A percentile compares a stretch with the other conserved stretches of the same genome.
These are phyloP conservation scores for Struthio camelus DNA, from an alignment of 2,113 vertebrate species.

Conservation along the genomic window DNA sequence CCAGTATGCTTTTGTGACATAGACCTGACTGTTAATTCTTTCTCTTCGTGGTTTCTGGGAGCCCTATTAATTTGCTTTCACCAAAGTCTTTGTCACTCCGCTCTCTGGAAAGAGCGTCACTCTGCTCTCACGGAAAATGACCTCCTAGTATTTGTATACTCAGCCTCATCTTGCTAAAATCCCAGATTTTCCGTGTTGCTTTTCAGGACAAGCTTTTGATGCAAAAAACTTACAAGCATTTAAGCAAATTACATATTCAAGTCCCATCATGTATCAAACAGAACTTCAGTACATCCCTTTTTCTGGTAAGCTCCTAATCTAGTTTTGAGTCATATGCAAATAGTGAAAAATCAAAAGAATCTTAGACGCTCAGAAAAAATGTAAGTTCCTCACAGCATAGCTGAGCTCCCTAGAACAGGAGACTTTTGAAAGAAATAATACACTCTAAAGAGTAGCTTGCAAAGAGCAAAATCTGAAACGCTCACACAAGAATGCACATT, in stretches of 20 bases:
- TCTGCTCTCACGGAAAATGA: not conserved
- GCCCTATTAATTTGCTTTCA: not conserved
- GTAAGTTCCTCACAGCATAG: not conserved
- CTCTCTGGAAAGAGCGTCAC: no score
- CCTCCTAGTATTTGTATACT: not conserved
- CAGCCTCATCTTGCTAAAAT: not conserved
- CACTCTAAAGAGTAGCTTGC: not conserved
- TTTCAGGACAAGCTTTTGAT: not conserved
- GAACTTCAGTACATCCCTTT: not conserved
- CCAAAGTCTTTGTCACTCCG: not conserved
- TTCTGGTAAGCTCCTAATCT: not conserved
- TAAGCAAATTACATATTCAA: conserved; percentile 10
- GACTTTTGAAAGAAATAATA: not conserved
- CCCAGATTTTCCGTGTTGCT: not conserved
- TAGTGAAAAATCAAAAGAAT: conserved; percentile 23
- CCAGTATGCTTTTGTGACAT: not conserved
- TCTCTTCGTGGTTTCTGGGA: not conserved
- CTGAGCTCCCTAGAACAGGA: not conserved
- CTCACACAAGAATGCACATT: not conserved
- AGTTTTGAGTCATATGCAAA: conserved; percentile 20
- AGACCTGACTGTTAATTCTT: not conserved
- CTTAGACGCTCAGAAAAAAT: not conserved
- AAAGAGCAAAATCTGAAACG: not conserved
- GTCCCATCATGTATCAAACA: not conserved
- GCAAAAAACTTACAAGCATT: not conserved